phyloP scores from a whole-genome alignment of 1,140 invertebrate species.

The Stratiolaelaps scimitus region DNA sequence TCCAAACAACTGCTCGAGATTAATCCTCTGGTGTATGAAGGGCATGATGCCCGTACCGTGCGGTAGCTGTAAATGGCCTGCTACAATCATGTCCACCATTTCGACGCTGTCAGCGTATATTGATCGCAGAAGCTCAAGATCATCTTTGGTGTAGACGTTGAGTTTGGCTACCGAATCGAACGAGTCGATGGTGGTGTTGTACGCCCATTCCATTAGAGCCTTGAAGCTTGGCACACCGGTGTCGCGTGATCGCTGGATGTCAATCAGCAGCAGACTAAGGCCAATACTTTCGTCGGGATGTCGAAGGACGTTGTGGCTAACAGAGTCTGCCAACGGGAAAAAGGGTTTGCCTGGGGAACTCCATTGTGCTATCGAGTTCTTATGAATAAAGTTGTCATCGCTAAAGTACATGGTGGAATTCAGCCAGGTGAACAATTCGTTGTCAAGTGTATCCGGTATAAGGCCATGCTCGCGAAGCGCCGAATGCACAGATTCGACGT shows the following conservation, averaged over 20 bases:
- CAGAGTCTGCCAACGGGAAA: no score
- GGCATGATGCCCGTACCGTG: conserved; percentile 1
- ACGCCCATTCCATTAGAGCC: neutral
- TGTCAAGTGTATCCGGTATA: neutral
- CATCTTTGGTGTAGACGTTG: neutral
- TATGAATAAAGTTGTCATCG: no score
- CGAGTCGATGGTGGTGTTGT: conserved; percentile 1
- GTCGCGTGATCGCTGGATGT: neutral
- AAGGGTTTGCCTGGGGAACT: no score
- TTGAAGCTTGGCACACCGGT: neutral
- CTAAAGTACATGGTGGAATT: conserved; percentile 3
- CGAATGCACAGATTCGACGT: neutral
- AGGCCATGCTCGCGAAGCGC: neutral
- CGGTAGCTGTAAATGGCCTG: neutral
- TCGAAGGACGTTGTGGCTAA: no score
- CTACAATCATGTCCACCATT: neutral
- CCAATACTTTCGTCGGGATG: neutral
- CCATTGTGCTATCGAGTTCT: no score
- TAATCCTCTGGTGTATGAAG: neutral
- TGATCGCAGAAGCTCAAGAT: neutral
- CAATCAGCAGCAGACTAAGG: neutral
- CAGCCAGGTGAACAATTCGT: neutral
- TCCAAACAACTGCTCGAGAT: neutral
- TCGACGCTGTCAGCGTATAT: neutral
- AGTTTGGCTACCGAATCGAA: neutral